Evolutionary conservation across 1,140 invertebrate genomes (phyloP), one percentile per base, ranked within the genome.

Genomic region (Calliphora vicina): DNA sequence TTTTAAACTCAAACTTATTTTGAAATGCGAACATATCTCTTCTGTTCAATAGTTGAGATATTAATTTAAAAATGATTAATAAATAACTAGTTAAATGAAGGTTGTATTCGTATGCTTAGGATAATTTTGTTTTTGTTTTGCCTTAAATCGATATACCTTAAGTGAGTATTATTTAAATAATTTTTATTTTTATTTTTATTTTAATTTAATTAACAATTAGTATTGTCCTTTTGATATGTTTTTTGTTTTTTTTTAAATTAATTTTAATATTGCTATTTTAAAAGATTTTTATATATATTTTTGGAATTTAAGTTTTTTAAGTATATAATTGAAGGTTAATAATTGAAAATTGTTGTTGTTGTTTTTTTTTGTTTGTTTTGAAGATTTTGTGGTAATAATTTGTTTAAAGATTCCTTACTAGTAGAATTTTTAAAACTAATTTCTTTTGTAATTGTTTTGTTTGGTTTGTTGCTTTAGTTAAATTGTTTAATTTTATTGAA

Each of bases 261-360:
- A 26, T 2, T 35, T 35, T 76, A 42, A 20, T 50, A 50, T 50
- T 12, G 45, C 45, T 50, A 50, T 43, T 43, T 43, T 43, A 35
- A 35, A 35, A 35, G 35, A 35, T 13, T 12, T 29, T 29, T 26
- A 17, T 35, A n/a, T 76, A 9, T 35, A n/a, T 76, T 20, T 35
- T 73, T 27, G 13, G 3, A 76, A 20, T 57, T 17, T 57, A 57
- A 35, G 1, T 67, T 81, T 61, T 81, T 1, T 25, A 45, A 25
- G 20, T 86, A 82, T 67, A 50, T 67, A 67, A 67, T 67, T 67
- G 61, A 67, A 23, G 12, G 17, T 67, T 67, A 25, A 67, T 76
- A 87, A 88, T 87, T 86, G 86, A 87, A 88, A 87, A 88, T 87
- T 43, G 74, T 84, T 80, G 81, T 84, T 29, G 45, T 82, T 84